These are phyloP conservation scores for Pinctada fucata DNA, from an alignment of 2,888 invertebrate species.

Conservation along the genomic window DNA sequence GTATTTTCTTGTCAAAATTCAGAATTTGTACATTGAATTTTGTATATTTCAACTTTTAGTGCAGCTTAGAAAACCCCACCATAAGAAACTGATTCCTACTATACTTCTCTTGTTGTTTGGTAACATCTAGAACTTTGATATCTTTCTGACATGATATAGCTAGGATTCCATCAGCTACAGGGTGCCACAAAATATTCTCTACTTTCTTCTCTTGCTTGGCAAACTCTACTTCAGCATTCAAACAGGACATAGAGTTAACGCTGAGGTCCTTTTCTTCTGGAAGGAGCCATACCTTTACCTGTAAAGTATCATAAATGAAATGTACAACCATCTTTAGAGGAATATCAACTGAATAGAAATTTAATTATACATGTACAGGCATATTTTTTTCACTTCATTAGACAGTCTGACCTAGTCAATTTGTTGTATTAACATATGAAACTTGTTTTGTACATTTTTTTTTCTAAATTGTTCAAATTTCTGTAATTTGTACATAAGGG, in stretches of 20 bases:
- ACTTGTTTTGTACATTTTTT: no score
- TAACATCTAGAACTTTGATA: slow-evolving; percentile 90
- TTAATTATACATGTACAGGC: no score
- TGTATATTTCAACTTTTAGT: no score
- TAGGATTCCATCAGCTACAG: slow-evolving; percentile 91
- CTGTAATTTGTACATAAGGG: no score
- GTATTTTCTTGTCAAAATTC: no score
- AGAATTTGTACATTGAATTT: no score
- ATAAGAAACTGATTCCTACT: slow-evolving; percentile 43
- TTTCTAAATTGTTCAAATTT: no score
- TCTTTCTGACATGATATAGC: slow-evolving; percentile 90
- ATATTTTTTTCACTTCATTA: no score
- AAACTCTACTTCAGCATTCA: slow-evolving; percentile 43
- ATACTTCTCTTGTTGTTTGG: slow-evolving; percentile 49
- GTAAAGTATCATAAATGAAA: slow-evolving; percentile 19
- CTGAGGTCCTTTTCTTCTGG: slow-evolving; percentile 89
- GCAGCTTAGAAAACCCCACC: no score
- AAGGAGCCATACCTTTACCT: slow-evolving; percentile 94
- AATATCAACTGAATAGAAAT: no score
- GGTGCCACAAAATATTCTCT: slow-evolving; percentile 94
- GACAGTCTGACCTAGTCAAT: no score
- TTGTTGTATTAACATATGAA: no score
- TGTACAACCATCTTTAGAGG: not conserved
- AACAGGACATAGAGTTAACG: slow-evolving; percentile 84
- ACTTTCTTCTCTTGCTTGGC: slow-evolving; percentile 87